These are phyloP conservation scores for Odontophorus gujanensis DNA, from an alignment of 2,113 vertebrate species.

Conservation along the genomic window DNA sequence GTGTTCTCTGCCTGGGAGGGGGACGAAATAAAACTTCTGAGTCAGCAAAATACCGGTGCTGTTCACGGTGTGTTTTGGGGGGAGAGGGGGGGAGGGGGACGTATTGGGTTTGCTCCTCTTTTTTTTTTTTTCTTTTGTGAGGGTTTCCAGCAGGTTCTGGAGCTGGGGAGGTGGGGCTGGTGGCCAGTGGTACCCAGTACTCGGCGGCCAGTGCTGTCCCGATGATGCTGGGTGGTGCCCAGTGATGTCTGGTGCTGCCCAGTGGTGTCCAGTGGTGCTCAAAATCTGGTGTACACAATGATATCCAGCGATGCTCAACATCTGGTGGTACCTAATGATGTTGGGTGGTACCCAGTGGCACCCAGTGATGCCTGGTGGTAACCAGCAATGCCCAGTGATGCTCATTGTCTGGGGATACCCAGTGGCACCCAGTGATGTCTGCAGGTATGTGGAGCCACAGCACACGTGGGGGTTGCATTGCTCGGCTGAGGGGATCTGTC, in stretches of 20 bases:
- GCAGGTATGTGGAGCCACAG: neutral
- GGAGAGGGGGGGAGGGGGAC: neutral
- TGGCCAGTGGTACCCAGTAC: too few species aligned
- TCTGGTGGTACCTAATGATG: too few species aligned
- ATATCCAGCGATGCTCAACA: too few species aligned
- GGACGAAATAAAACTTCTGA: constrained; percentile 7
- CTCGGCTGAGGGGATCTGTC: accelerated
- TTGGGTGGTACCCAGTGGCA: too few species aligned
- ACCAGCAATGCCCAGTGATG: accelerated
- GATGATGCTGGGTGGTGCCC: too few species aligned
- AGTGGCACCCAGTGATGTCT: too few species aligned
- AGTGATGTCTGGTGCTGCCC: too few species aligned
- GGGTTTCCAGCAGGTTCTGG: neutral
- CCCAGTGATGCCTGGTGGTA: too few species aligned
- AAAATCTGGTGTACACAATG: too few species aligned
- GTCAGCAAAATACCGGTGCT: neutral
- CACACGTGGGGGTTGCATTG: accelerated
- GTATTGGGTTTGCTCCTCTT: neutral
- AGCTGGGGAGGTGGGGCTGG: too few species aligned
- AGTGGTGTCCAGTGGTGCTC: neutral
- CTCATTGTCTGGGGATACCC: too few species aligned
- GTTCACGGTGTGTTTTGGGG: neutral
- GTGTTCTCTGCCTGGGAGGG: neutral
- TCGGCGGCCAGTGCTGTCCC: too few species aligned
- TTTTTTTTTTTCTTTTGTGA: neutral